Evolutionary conservation across 2,113 vertebrate genomes (phyloP), one percentile per base, ranked within the genome.

Genomic region (Ondatra zibethicus): DNA sequence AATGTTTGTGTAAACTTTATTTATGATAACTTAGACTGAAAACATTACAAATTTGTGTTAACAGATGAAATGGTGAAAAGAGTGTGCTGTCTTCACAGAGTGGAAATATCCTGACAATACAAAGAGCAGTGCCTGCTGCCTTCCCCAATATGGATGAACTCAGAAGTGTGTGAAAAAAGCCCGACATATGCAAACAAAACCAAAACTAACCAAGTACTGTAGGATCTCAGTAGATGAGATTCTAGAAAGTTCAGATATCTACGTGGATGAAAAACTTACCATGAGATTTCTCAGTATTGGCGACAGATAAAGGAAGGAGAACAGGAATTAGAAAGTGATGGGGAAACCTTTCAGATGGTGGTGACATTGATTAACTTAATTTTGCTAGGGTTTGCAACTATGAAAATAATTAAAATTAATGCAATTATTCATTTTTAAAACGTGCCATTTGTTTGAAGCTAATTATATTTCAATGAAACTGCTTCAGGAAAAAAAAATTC

Each of bases 241-340:
- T 93, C 29, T 45, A 84, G 52, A 68, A 97, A 85, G 81, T 55
- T 96, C 16, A 45, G 33, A 58, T 55, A 47, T 90, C 39, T 86
- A 17, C 5, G 77, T 36, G 29, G 45, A 85, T 27, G 72, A 42
- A 91, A 88, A 94, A 39, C 1, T 72, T 36, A 45, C 19, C 27
- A 50, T 29, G 45, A 11, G 1, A 55, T 88, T 19, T 70, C 36
- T 63, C 4, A n/a, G 88, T n/a, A 31, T 4, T 87, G 6, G 36
- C 8, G 6, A 36, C 16, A 10, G 8, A 93, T 1, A 77, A 11
- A 2, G 16, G 5, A 12, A 42, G 47, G 21, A 78, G 2, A 13
- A 58, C n/a, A 1, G 3, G 17, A 68, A 58, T 78, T 29, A 82
- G 14, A 78, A 76, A 86, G 10, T 61, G 31, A 13, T 13, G 50